A percentile compares a stretch with the other conserved stretches of the same genome.
These are phyloP conservation scores for Melipona beecheii DNA, from an alignment of 2,888 invertebrate genomes.

Conservation along the genomic window DNA sequence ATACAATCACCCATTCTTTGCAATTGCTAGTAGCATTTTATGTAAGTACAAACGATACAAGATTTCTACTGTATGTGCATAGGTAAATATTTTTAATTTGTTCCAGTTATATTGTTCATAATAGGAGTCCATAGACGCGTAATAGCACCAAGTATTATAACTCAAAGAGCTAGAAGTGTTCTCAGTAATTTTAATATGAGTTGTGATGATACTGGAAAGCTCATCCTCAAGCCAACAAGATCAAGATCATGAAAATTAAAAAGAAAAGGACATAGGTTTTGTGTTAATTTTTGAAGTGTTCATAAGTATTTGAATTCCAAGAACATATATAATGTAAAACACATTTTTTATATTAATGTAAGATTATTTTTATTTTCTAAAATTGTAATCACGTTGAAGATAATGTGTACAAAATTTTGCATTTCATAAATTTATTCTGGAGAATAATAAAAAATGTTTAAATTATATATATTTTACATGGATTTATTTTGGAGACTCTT, in stretches of 20 bases:
- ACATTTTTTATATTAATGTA: constrained; percentile 42
- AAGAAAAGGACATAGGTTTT: constrained; percentile 18
- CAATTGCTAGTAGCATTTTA: constrained; percentile 92
- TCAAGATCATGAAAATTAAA: constrained; percentile 81
- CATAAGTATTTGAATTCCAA: constrained; percentile 45
- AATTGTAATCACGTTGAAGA: constrained; percentile 9
- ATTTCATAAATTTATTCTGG: constrained; percentile 7
- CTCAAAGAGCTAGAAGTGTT: constrained; percentile 94
- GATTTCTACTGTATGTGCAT: neutral
- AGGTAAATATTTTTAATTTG: neutral
- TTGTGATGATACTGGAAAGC: constrained; percentile 98
- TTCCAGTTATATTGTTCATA: constrained; percentile 93
- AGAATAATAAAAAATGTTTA: neutral
- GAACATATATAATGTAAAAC: constrained; percentile 39
- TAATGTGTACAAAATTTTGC: neutral
- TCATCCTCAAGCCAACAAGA: constrained; percentile 93
- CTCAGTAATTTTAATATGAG: constrained; percentile 99
- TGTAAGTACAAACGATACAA: constrained; percentile 85
- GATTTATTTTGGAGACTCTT: constrained; percentile 50
- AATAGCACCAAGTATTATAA: constrained; percentile 98
- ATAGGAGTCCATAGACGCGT: constrained; percentile 98
- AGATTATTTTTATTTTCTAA: constrained; percentile 8
- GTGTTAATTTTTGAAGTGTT: constrained; percentile 41
- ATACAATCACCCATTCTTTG: constrained; percentile 97
- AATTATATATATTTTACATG: constrained; percentile 29